These are phyloP conservation scores for Eulemur albifrons DNA, from an alignment of 2,797 vertebrate species.

Conservation along the genomic window DNA sequence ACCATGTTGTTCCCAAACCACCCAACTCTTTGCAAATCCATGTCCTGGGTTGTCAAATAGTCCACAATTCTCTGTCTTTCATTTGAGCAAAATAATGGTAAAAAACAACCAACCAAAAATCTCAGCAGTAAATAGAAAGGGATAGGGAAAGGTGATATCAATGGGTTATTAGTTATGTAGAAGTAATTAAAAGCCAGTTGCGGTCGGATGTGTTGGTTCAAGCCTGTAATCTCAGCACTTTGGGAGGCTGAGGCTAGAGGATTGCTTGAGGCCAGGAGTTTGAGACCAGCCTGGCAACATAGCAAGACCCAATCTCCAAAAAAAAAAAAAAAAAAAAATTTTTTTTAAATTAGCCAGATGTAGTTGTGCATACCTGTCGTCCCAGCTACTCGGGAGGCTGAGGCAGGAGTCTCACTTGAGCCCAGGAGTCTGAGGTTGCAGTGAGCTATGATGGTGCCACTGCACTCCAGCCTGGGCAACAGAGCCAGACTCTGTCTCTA, in stretches of 20 bases:
- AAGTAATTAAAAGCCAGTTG: neutral
- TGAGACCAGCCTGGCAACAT: neutral
- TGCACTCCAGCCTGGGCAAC: neutral
- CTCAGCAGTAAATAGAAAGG: neutral
- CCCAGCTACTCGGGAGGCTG: neutral
- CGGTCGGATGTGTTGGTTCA: neutral
- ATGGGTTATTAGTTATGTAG: neutral
- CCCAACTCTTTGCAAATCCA: neutral
- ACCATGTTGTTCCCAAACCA: neutral
- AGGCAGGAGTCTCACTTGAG: neutral
- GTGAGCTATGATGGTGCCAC: too few relatives aligned
- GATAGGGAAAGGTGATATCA: neutral
- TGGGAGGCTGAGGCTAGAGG: neutral
- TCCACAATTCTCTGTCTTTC: neutral
- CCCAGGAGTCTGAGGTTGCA: neutral
- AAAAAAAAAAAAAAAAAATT: neutral
- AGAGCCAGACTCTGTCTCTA: neutral
- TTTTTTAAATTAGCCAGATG: neutral
- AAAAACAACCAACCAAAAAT: neutral
- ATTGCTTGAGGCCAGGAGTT: neutral
- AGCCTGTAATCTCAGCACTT: neutral
- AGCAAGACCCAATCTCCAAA: neutral
- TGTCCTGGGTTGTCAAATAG: neutral
- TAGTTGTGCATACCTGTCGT: accelerated
- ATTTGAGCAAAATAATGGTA: neutral